Evolutionary conservation across 2,113 vertebrate species (phyloP).

Genomic region (Polypterus bichir): DNA sequence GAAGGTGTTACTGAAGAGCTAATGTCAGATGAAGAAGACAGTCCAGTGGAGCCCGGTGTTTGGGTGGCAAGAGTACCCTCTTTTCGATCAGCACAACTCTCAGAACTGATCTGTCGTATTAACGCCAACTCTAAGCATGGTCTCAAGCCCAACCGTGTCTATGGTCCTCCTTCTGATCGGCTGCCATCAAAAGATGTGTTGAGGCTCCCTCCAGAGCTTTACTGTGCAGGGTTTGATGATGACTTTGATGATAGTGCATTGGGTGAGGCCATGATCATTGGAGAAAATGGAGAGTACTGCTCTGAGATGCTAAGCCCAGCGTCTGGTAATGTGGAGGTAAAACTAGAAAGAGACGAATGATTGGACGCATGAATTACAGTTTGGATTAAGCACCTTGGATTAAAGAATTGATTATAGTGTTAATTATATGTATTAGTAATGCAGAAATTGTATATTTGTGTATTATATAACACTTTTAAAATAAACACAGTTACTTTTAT

Average conservation of each 20-base stretch:
- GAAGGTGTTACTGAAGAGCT: slow-evolving; percentile 47
- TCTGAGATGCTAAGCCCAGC: too few relatives aligned
- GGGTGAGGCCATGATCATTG: background rate
- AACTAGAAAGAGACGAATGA: background rate
- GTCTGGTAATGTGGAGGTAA: background rate
- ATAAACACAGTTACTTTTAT: too few relatives aligned
- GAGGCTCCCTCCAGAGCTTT: background rate
- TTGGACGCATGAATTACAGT: too few relatives aligned
- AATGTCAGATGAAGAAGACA: slow-evolving; percentile 55
- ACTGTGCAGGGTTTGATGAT: background rate
- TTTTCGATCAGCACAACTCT: slow-evolving; percentile 41
- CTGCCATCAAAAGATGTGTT: slow-evolving; percentile 37
- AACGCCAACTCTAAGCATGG: slow-evolving; percentile 48
- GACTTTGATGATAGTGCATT: background rate
- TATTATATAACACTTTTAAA: too few relatives aligned
- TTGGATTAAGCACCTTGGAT: background rate
- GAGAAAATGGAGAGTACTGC: background rate
- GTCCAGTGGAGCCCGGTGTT: slow-evolving; percentile 41
- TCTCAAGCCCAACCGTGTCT: slow-evolving; percentile 42
- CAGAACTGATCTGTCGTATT: slow-evolving; percentile 45
- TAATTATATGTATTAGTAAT: too few relatives aligned
- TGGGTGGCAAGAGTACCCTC: slow-evolving; percentile 48
- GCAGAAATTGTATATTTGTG: too few relatives aligned
- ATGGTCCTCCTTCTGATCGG: slow-evolving; percentile 43
- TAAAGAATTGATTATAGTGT: background rate